A percentile compares a stretch with the other conserved stretches of the same genome.
phyloP scores from a whole-genome alignment of 1,140 invertebrate species.

The Dendrolimus kikuchii region DNA sequence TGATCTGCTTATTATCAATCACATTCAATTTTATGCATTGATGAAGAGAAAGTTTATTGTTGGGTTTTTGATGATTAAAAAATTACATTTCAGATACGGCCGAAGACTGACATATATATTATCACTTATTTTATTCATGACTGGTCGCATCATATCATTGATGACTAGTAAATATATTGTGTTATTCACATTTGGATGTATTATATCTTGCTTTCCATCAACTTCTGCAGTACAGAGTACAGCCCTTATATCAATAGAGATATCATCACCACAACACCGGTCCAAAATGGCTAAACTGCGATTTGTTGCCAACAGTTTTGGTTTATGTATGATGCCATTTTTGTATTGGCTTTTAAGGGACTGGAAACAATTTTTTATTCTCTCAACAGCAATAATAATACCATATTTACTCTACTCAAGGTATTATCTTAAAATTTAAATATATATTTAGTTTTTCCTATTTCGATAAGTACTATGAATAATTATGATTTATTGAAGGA shows the following conservation, averaged over 20 bases:
- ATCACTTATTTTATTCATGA: conserved; percentile 29
- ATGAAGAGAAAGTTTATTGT: background rate
- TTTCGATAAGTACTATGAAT: conserved; percentile 1
- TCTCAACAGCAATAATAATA: conserved; percentile 58
- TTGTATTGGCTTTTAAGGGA: conserved; percentile 73
- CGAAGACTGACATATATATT: conserved; percentile 41
- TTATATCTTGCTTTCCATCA: conserved; percentile 37
- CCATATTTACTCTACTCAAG: conserved; percentile 49
- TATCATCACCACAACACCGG: conserved; percentile 36
- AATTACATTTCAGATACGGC: conserved; percentile 40
- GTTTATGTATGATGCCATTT: conserved; percentile 71
- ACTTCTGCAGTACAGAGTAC: conserved; percentile 38
- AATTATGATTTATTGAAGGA: conserved; percentile 47
- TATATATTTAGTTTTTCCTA: background rate
- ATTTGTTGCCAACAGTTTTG: conserved; percentile 62
- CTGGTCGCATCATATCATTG: conserved; percentile 39
- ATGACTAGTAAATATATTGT: conserved; percentile 29
- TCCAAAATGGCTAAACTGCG: conserved; percentile 28
- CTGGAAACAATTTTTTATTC: conserved; percentile 72
- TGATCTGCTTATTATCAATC: background rate
- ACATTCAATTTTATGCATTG: background rate
- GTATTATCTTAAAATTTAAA: conserved; percentile 18
- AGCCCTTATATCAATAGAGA: conserved; percentile 47
- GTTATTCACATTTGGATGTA: conserved; percentile 38
- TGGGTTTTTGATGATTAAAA: background rate